A percentile compares a stretch with the other conserved stretches of the same genome.
Conservation (phyloP, 2,888 invertebrate species). For the Kuschelorhynchus macadamiae region DNA sequence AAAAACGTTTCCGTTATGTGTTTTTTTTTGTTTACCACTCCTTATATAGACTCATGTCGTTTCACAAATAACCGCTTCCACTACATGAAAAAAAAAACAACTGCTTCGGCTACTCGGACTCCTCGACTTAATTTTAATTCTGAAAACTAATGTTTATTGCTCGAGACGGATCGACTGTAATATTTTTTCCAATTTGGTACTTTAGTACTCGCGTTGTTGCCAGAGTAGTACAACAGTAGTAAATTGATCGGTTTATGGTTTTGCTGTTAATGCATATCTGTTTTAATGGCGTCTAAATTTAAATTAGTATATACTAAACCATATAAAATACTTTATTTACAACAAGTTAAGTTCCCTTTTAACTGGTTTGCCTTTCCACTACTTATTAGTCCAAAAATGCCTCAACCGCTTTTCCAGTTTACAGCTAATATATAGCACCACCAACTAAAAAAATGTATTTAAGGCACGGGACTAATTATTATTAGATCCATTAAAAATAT, state of each 20-base stretch:
- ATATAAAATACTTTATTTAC: too few relatives aligned
- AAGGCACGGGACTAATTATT: too few relatives aligned
- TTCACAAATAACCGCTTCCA: conserved; percentile 31
- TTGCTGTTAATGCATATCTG: conserved; percentile 23
- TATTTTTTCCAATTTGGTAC: conserved; percentile 6
- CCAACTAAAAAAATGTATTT: too few relatives aligned
- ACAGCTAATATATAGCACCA: too few relatives aligned
- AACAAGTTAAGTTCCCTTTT: too few relatives aligned
- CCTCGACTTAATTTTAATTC: conserved; percentile 34
- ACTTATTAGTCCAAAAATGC: too few relatives aligned
- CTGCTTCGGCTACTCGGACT: neutral
- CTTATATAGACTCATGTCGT: conserved; percentile 24
- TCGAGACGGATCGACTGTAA: conserved; percentile 41
- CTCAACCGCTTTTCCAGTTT: too few relatives aligned
- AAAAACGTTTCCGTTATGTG: too few relatives aligned
- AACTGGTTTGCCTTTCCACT: too few relatives aligned
- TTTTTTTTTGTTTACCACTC: neutral
- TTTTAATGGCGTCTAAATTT: too few relatives aligned
- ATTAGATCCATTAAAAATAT: too few relatives aligned
- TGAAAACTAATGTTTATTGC: conserved; percentile 45
- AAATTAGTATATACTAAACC: too few relatives aligned
- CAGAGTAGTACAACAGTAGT: conserved; percentile 21
- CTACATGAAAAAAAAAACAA: conserved; percentile 20
- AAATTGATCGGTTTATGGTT: conserved; percentile 46
- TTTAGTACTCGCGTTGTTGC: neutral